Evolutionary conservation across 1,140 invertebrate genomes (phyloP).

Genomic region (Euura lappo): DNA sequence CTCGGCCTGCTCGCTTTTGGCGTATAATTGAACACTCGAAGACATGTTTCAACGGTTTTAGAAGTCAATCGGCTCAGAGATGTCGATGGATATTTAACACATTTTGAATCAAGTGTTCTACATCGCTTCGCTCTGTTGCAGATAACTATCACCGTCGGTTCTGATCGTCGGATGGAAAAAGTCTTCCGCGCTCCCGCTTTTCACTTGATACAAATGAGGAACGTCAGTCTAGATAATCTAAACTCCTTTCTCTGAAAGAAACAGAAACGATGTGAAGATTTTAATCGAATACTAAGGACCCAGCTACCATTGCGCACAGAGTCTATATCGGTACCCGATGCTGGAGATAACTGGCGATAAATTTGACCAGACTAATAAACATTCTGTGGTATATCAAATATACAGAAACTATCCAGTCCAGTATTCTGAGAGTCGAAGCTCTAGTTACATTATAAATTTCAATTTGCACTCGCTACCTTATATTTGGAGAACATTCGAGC

Average conservation of each 20-base stretch:
- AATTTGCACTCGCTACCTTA: no score
- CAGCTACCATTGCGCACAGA: background rate
- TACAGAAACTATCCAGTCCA: background rate
- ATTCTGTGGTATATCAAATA: background rate
- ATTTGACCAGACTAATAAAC: conserved; percentile 9
- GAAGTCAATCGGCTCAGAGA: background rate
- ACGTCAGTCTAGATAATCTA: no score
- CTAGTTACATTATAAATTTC: no score
- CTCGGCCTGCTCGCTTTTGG: conserved; percentile 53
- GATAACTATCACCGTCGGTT: no score
- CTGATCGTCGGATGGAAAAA: no score
- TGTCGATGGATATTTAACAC: background rate
- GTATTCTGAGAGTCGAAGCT: no score
- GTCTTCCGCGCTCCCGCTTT: no score
- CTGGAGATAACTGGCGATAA: background rate
- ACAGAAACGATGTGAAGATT: background rate
- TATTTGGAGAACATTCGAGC: no score
- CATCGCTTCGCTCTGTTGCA: no score
- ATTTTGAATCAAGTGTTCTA: background rate
- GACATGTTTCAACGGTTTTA: conserved; percentile 17
- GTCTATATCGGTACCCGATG: background rate
- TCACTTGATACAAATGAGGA: no score
- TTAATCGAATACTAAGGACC: background rate
- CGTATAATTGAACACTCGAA: background rate
- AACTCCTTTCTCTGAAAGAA: background rate